These are phyloP conservation scores for Alfaro cultratus DNA, from an alignment of 2,797 vertebrate species.

Conservation along the genomic window DNA sequence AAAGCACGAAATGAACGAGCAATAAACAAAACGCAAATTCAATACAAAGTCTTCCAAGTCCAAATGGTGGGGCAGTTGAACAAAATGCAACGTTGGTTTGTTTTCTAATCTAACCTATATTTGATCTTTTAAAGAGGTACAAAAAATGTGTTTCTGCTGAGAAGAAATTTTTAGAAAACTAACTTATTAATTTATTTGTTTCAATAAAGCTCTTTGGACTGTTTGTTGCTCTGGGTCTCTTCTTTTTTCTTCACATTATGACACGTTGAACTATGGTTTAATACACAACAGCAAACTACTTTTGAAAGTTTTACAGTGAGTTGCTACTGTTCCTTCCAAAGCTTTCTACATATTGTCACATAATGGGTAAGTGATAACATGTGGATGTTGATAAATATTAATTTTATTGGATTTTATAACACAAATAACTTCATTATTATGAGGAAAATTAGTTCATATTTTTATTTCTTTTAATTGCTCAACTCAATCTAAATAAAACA, in stretches of 20 bases:
- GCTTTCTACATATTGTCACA: background rate
- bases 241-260: background rate
- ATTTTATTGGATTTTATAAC: background rate
- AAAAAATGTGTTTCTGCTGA: constrained; percentile 68
- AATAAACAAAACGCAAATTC: constrained; percentile 72
- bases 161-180: constrained; percentile 89
- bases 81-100: constrained; percentile 56
- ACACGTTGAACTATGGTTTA: background rate
- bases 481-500: background rate
- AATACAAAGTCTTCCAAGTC: constrained; percentile 74
- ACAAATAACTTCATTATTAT: background rate
- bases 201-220: constrained; percentile 93
- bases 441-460: background rate
- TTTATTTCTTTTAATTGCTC: background rate
- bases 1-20: constrained; percentile 71
- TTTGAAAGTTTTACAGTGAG: background rate
- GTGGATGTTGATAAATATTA: background rate
- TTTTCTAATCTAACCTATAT: constrained; percentile 70
- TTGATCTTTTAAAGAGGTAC: constrained; percentile 66
- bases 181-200: constrained; percentile 96
- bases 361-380: background rate
- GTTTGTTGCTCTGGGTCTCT: constrained; percentile 38
- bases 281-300: background rate
- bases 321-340: background rate
- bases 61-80: constrained; percentile 58